These are phyloP conservation scores for Megamerina dolium DNA, from an alignment of 2,888 invertebrate genomes.

Conservation along the genomic window DNA sequence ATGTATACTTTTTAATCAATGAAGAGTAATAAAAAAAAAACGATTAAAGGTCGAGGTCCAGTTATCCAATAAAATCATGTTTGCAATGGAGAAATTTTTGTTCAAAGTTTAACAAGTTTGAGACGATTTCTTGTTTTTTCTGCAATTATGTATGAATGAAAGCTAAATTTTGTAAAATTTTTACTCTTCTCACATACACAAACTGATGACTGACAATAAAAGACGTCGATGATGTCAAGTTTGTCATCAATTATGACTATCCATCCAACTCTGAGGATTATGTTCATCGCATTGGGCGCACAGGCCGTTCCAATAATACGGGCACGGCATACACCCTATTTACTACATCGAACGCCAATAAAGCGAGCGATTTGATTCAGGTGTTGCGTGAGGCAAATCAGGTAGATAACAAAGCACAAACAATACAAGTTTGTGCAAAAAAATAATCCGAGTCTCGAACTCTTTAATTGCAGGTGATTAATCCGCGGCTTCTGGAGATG, in stretches of 20 bases:
- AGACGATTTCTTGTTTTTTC: conserved; percentile 19
- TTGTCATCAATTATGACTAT: conserved; percentile 98
- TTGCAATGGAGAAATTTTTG: conserved; percentile 49
- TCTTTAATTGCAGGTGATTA: conserved; percentile 57
- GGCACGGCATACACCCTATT: conserved; percentile 97
- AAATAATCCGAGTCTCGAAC: neutral
- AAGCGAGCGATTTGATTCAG: conserved; percentile 85
- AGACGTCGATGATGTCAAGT: conserved; percentile 99
- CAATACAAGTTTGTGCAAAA: neutral
- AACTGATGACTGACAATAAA: conserved; percentile 27
- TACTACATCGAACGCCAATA: conserved; percentile 82
- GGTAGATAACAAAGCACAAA: conserved; percentile 38
- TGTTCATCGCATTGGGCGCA: conserved; percentile 88
- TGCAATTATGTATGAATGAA: conserved; percentile 4
- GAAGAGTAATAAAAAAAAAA: conserved; percentile 6
- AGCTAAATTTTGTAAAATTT: conserved; percentile 8
- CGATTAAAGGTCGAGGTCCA: conserved; percentile 48
- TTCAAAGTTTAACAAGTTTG: conserved; percentile 30
- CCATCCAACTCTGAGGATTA: conserved; percentile 97
- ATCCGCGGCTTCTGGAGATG: conserved; percentile 78
- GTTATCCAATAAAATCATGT: conserved; percentile 30
- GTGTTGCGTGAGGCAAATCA: conserved; percentile 93
- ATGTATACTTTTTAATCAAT: too few species aligned
- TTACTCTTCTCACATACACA: conserved; percentile 10
- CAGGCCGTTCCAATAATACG: conserved; percentile 85